These are phyloP conservation scores for Metaphire vulgaris DNA, from an alignment of 1,140 invertebrate genomes.

Conservation along the genomic window DNA sequence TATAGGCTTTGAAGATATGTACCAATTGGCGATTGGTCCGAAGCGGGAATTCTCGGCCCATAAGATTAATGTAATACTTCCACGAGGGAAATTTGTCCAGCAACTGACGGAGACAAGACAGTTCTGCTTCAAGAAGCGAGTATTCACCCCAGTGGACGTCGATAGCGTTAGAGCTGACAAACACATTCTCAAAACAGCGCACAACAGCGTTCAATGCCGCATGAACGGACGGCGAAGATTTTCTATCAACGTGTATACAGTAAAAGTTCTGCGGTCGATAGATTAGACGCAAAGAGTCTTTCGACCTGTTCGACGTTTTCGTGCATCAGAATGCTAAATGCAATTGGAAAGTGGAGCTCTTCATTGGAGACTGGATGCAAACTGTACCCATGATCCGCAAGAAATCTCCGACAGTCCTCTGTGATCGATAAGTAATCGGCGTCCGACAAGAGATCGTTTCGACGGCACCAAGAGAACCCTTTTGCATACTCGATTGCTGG, in stretches of 20 bases:
- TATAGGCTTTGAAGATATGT: slow-evolving; percentile 26
- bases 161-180: neutral
- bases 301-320: slow-evolving; percentile 31
- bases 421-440: neutral
- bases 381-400: neutral
- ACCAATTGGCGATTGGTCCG: slow-evolving; percentile 29
- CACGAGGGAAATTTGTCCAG: neutral
- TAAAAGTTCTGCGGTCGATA: slow-evolving; percentile 33
- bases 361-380: slow-evolving; percentile 4
- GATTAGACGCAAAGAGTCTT: slow-evolving; percentile 27
- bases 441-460: neutral
- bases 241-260: slow-evolving; percentile 33
- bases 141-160: slow-evolving; percentile 8
- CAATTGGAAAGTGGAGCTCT: slow-evolving; percentile 26
- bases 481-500: neutral
- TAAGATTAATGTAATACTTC: slow-evolving; percentile 33
- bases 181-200: slow-evolving; percentile 27
- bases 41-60: slow-evolving; percentile 31
- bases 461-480: neutral
- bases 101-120: slow-evolving; percentile 13
- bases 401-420: neutral
- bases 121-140: slow-evolving; percentile 6
- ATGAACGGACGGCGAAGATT: slow-evolving; percentile 25
- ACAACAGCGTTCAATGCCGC: neutral
- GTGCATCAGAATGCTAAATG: slow-evolving; percentile 31